These are phyloP conservation scores for Plagodis dolabraria DNA, from an alignment of 2,888 invertebrate species.

Conservation along the genomic window DNA sequence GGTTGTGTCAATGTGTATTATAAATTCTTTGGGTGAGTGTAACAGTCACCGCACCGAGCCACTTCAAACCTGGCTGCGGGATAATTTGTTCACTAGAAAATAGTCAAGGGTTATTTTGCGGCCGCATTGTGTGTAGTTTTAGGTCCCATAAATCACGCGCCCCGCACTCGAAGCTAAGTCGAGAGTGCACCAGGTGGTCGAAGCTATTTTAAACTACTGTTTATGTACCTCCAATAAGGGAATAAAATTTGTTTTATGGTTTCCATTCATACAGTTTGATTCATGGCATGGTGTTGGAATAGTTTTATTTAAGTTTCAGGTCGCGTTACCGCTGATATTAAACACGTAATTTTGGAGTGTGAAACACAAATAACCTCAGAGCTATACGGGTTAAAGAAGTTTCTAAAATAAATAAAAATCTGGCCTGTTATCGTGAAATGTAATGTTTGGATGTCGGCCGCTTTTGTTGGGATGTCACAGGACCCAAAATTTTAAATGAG, in stretches of 20 bases:
- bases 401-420: constrained; percentile 31
- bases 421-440: constrained; percentile 30
- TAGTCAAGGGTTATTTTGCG: constrained; percentile 81
- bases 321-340: constrained; percentile 24
- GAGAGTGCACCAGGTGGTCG: constrained; percentile 76
- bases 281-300: constrained; percentile 50
- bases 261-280: constrained; percentile 71
- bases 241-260: constrained; percentile 75
- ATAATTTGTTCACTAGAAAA: constrained; percentile 68
- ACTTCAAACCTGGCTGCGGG: constrained; percentile 58
- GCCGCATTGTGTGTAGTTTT: constrained; percentile 69
- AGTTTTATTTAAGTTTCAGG: constrained; percentile 40
- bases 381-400: constrained; percentile 10
- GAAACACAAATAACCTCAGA: constrained; percentile 31
- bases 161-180: constrained; percentile 64
- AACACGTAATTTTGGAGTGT: constrained; percentile 22
- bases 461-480: constrained; percentile 22
- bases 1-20: constrained; percentile 49
- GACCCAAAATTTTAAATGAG: constrained; percentile 17
- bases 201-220: constrained; percentile 73
- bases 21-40: constrained; percentile 34
- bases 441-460: constrained; percentile 25
- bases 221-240: constrained; percentile 67
- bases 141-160: constrained; percentile 73
- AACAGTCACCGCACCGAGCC: constrained; percentile 37